Evolutionary conservation across 53 echinoderm and acorn worm genomes (phyloP).

Genomic region (Echinarachnius parma): DNA sequence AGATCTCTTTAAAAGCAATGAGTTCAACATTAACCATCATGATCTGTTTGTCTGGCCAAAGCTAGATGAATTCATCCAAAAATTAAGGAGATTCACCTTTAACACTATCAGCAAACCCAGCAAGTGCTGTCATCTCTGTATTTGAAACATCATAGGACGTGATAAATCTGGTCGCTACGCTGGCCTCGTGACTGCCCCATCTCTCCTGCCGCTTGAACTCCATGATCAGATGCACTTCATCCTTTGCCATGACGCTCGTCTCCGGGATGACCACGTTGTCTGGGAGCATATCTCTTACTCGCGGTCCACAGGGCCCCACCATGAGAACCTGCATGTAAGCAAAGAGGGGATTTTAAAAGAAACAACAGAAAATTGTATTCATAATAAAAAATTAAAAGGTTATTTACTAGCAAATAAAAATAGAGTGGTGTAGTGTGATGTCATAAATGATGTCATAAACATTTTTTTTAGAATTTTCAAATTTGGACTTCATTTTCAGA

Average conservation of each 20-base stretch:
- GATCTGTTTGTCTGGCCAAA: too few relatives aligned
- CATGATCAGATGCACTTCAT: conserved; percentile 96
- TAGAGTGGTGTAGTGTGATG: too few relatives aligned
- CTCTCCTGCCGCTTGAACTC: conserved; percentile 84
- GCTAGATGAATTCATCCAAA: not conserved
- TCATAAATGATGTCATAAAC: too few relatives aligned
- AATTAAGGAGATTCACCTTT: conserved; percentile 65
- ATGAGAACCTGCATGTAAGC: conserved; percentile 62
- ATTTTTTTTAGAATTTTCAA: too few relatives aligned
- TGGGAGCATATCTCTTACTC: conserved; percentile 60
- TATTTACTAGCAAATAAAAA: too few relatives aligned
- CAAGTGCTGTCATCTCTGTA: conserved; percentile 61
- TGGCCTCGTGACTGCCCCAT: conserved; percentile 67
- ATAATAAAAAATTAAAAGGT: too few relatives aligned
- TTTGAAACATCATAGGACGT: conserved; percentile 89
- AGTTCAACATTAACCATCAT: too few relatives aligned
- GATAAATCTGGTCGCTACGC: conserved; percentile 84
- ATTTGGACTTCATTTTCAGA: too few relatives aligned
- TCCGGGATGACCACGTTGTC: conserved; percentile 54
- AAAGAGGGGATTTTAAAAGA: too few relatives aligned
- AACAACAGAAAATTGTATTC: too few relatives aligned
- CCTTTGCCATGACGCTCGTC: conserved; percentile 50
- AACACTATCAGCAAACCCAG: conserved; percentile 63
- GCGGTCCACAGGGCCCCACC: conserved; percentile 87
- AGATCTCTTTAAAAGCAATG: too few relatives aligned